A percentile compares a stretch with the other conserved stretches of the same genome.
Conservation (phyloP, 1,140 invertebrate genomes). For the Holcopasites calliopsidis region DNA sequence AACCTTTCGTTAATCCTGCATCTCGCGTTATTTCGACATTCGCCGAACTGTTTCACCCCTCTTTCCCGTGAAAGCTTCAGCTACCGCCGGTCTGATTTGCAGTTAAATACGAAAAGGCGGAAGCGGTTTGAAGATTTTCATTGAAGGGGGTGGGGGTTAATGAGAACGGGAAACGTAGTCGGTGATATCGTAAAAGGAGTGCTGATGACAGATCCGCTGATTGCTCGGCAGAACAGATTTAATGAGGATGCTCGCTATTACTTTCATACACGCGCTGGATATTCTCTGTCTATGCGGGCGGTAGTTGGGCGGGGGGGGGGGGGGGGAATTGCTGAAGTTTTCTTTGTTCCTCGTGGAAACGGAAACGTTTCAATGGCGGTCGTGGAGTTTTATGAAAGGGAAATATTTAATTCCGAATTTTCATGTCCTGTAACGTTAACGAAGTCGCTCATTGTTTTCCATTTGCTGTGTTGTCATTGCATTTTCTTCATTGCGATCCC, state of each 20-base stretch:
- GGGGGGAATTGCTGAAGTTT: background rate
- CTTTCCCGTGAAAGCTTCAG: background rate
- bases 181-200: constrained; percentile 10
- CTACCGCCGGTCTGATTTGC: constrained; percentile 1
- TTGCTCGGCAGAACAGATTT: constrained; percentile 23
- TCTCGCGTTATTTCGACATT: no score
- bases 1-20: background rate
- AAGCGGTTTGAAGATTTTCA: background rate
- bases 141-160: constrained; percentile 6
- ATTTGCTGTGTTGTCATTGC: background rate
- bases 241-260: constrained; percentile 22
- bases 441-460: background rate
- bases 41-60: no score
- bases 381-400: background rate
- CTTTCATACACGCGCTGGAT: background rate
- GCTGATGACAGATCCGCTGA: constrained; percentile 32
- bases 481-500: no score
- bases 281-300: constrained; percentile 17
- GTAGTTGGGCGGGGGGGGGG: background rate
- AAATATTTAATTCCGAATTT: constrained; percentile 21
- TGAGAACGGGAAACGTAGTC: background rate
- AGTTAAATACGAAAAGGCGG: background rate
- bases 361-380: background rate
- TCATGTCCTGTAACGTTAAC: background rate
- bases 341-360: background rate